A percentile compares a stretch with the other conserved stretches of the same genome.
phyloP scores from a whole-genome alignment of 2,113 vertebrate species.

The Alethe castanea region DNA sequence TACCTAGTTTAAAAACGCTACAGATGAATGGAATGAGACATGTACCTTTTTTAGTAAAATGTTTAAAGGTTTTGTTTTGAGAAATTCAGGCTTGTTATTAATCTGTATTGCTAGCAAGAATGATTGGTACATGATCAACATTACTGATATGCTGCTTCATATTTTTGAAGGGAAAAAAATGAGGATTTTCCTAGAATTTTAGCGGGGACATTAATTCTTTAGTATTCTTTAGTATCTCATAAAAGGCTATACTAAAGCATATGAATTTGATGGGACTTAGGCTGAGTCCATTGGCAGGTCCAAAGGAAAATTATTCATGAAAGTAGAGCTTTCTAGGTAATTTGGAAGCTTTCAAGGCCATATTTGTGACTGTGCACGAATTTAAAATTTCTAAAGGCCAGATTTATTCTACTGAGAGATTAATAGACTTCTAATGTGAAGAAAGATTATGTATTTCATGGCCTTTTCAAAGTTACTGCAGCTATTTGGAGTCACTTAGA shows the following conservation, averaged over 20 bases:
- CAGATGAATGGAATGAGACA: rapidly evolving
- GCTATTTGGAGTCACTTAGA: not conserved
- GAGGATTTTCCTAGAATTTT: not conserved
- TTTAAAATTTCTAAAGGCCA: not conserved
- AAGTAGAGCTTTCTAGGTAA: not conserved
- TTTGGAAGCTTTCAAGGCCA: not conserved
- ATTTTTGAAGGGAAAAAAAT: not conserved
- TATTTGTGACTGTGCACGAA: not conserved
- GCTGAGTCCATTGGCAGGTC: not conserved
- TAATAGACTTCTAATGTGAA: not conserved
- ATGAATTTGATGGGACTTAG: not conserved
- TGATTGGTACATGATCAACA: not conserved
- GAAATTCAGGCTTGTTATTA: not conserved
- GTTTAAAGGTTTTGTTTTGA: not conserved
- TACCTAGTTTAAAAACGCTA: not conserved
- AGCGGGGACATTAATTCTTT: not conserved
- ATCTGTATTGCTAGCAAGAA: not conserved
- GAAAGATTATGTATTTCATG: not conserved
- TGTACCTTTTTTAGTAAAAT: not conserved
- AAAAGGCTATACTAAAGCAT: not conserved
- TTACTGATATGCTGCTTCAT: not conserved
- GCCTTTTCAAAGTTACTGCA: not conserved
- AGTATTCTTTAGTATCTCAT: not conserved
- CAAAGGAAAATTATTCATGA: not conserved
- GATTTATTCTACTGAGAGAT: not conserved